These are phyloP conservation scores for Molossus alvarezi DNA, from an alignment of 2,797 vertebrate species.

Conservation along the genomic window DNA sequence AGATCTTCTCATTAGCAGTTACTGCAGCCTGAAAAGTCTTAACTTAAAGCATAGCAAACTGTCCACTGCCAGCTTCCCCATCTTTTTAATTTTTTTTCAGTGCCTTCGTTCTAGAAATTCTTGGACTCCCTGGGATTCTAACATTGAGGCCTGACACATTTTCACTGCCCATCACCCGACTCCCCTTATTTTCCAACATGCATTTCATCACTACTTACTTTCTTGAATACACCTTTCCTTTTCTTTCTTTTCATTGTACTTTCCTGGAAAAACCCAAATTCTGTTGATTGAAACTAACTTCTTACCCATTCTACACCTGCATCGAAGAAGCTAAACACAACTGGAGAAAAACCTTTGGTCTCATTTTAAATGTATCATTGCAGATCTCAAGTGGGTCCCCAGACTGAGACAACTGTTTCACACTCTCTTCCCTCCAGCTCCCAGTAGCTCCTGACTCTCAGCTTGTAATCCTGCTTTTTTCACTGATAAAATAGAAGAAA, in stretches of 20 bases:
- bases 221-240: not conserved
- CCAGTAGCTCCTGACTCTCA: not conserved
- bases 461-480: not conserved
- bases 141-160: not conserved
- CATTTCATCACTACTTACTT: not conserved
- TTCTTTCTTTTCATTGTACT: not conserved
- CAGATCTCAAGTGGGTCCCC: not conserved
- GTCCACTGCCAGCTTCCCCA: not conserved
- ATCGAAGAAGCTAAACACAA: not conserved
- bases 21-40: not conserved
- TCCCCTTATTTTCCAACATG: not conserved
- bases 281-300: not conserved
- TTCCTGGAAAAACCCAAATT: not conserved
- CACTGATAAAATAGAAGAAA: not conserved
- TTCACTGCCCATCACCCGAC: not conserved
- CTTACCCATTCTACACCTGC: not conserved
- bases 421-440: not conserved
- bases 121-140: not conserved
- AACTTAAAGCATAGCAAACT: not conserved
- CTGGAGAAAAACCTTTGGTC: not conserved
- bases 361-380: not conserved
- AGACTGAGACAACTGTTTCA: not conserved
- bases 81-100: not conserved
- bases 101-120: not conserved
- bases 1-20: not conserved